Evolutionary conservation across 2,113 vertebrate species (phyloP), one percentile per base, ranked within the genome.

Genomic region (Petrocephalus microphthalmus): DNA sequence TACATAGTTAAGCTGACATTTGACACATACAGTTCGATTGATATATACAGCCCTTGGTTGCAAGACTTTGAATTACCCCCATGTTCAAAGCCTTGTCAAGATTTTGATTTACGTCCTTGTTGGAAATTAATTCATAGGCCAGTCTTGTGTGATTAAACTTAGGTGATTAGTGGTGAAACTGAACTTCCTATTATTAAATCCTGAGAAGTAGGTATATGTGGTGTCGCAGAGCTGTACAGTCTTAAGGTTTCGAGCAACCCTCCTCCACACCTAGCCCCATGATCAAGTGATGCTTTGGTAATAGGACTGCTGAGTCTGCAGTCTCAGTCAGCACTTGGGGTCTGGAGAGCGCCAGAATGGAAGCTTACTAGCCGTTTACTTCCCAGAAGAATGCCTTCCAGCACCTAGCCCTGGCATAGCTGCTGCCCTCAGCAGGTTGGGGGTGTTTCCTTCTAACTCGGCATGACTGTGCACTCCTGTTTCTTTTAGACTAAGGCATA

Each of bases 61-160:
- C 10, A 29, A 7, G 11, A 25, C n/a, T 71, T 71, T 71, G 64
- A 33, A 7, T 0, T 13, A 52, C 20, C 47, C 52, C 47, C 45
- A 20, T 4, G 42, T 22, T 1, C 42, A 13, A 82, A 33, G 22
- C 57, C 42, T 49, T 13, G 42, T 33, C 20, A 71, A 3, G 22
- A 67, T 45, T 17, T 84, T 19, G 19, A 51, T 74, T 82, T 67
- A 85, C n/a, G 82, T 22, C 11, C 8, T 33, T 33, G 8, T 85
- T 45, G 82, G 87, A 90, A 84, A 90, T 93, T 91, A 92, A 93
- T 92, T 92, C 45, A 20, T 13, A 2, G 22, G 29, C 19, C 49
- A 13, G 92, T 91, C 90, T 92, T 92, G 87, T 92, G 94, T 93
- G 92, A 93, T 94, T 93, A 91, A 89, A 91, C 91, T 87, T 92